A percentile compares a stretch with the other conserved stretches of the same genome.
phyloP scores from a whole-genome alignment of 1,140 invertebrate species.

The Pseudachorutes palmiensis region DNA sequence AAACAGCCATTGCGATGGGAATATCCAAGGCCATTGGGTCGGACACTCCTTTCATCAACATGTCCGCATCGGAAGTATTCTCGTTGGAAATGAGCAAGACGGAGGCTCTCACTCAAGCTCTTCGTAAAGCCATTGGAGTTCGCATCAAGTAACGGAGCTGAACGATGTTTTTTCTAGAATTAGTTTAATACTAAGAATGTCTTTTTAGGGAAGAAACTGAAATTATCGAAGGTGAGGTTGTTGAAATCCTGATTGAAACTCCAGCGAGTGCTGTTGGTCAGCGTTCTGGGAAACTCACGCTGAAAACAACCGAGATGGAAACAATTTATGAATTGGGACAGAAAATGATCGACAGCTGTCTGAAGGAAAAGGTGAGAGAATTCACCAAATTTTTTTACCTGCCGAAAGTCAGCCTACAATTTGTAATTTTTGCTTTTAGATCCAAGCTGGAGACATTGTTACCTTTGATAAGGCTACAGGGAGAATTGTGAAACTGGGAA shows the following conservation, averaged over 20 bases:
- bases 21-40: slow-evolving; percentile 86
- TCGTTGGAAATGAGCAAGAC: slow-evolving; percentile 99
- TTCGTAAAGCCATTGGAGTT: slow-evolving; percentile 94
- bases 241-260: slow-evolving; percentile 92
- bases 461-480: slow-evolving; percentile 97
- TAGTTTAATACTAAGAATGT: slow-evolving; percentile 37
- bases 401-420: not conserved
- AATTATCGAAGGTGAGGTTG: slow-evolving; percentile 98
- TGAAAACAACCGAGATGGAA: slow-evolving; percentile 99
- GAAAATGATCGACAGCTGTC: slow-evolving; percentile 96
- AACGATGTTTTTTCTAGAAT: slow-evolving; percentile 4
- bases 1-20: slow-evolving; percentile 95
- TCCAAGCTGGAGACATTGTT: slow-evolving; percentile 92
- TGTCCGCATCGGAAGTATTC: slow-evolving; percentile 97
- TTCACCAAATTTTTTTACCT: not conserved
- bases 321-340: slow-evolving; percentile 96
- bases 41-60: slow-evolving; percentile 96
- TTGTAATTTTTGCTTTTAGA: slow-evolving; percentile 44
- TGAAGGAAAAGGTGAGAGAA: slow-evolving; percentile 83
- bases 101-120: slow-evolving; percentile 93
- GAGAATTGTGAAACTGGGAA: slow-evolving; percentile 87
- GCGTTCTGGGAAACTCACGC: slow-evolving; percentile 83
- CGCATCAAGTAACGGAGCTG: slow-evolving; percentile 72
- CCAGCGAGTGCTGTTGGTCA: slow-evolving; percentile 83
- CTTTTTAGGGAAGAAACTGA: slow-evolving; percentile 82